Conservation (phyloP, 2,797 vertebrate species). For the Acanthiza pusilla region DNA sequence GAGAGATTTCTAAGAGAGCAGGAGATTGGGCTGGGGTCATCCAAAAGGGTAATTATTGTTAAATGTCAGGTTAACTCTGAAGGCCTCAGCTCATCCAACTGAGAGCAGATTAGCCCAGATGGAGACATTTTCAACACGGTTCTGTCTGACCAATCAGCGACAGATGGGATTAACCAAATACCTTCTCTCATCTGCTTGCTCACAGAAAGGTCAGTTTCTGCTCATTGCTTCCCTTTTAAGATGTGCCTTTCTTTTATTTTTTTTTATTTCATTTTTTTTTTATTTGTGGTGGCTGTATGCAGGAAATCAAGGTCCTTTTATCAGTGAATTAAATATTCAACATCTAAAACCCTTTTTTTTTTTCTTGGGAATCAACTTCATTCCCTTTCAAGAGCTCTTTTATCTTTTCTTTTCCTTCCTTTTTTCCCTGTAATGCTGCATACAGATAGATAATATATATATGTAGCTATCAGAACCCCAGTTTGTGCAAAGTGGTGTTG, state of each 20-base stretch:
- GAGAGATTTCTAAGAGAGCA: slow-evolving; percentile 81
- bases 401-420: slow-evolving; percentile 57
- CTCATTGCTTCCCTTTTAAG: slow-evolving; percentile 86
- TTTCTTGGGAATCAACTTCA: slow-evolving; percentile 74
- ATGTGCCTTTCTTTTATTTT: slow-evolving; percentile 61
- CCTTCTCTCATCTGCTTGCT: slow-evolving; percentile 88
- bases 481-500: neutral
- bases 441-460: slow-evolving; percentile 14
- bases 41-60: slow-evolving; percentile 90
- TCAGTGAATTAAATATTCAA: slow-evolving; percentile 84
- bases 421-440: neutral
- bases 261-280: neutral
- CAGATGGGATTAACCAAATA: slow-evolving; percentile 87
- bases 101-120: slow-evolving; percentile 89
- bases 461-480: neutral
- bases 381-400: slow-evolving; percentile 79
- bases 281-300: slow-evolving; percentile 70
- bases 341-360: slow-evolving; percentile 72
- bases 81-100: slow-evolving; percentile 85
- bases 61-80: slow-evolving; percentile 91
- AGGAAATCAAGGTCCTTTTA: slow-evolving; percentile 79
- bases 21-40: slow-evolving; percentile 81
- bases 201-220: slow-evolving; percentile 88
- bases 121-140: slow-evolving; percentile 88
- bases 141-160: slow-evolving; percentile 81